Evolutionary conservation across 2,113 vertebrate genomes (phyloP).

Genomic region (Phaethornis superciliosus): DNA sequence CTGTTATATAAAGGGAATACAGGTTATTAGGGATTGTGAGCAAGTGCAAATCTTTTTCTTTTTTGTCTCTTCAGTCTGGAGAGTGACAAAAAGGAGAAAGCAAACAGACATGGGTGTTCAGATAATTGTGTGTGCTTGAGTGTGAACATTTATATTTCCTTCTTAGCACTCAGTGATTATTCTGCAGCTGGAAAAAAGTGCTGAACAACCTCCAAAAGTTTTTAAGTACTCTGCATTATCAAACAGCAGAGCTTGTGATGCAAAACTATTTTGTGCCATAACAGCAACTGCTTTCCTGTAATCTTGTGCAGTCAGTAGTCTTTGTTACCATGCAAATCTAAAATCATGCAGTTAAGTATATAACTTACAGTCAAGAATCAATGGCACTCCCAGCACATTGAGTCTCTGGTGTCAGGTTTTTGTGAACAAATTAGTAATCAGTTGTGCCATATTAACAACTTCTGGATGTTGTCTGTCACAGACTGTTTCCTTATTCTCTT

Average conservation of each 20-base stretch:
- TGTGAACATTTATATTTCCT: not conserved
- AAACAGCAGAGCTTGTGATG: not conserved
- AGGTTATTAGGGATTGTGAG: not conserved
- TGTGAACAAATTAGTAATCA: not conserved
- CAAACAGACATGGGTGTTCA: not conserved
- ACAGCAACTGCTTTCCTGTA: not conserved
- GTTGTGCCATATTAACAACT: not conserved
- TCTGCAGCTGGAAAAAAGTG: not conserved
- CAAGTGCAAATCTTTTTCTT: not conserved
- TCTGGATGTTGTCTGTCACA: not conserved
- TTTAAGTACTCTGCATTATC: not conserved
- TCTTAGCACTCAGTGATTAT: not conserved
- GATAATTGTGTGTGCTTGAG: not conserved
- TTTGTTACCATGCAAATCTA: not conserved
- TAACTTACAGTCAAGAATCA: not conserved
- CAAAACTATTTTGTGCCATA: not conserved
- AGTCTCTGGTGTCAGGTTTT: not conserved
- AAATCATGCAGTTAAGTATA: not conserved
- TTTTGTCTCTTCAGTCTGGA: not conserved
- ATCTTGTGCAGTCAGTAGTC: not conserved
- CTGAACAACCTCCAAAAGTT: not conserved
- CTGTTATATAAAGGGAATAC: not conserved
- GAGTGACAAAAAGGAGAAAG: not conserved
- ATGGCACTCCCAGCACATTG: not conserved
- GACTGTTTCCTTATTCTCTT: not conserved